Base-by-base conservation (phyloP, 2,888 invertebrate species). In the Zele albiditarsus region DNA sequence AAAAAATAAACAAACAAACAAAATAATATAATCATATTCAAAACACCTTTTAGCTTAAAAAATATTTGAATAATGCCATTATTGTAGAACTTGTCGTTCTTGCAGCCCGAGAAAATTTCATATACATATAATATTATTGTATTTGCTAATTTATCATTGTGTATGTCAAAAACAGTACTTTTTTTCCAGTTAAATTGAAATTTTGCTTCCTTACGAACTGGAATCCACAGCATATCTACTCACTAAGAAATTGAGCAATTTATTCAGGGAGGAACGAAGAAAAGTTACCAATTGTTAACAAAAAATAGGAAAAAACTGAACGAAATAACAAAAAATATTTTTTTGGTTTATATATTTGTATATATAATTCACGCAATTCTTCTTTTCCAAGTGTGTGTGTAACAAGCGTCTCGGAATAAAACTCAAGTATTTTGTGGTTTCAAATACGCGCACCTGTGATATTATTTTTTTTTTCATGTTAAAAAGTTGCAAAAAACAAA, bases 11-110 rank as follows among this genome's bases (percentile, higher is more conserved):
- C 77, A 79, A 80, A 77, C 79, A 75, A 77, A 73, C 76, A 81
- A 76, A 81, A 81, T 81, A 23, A 20, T 53, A 20, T 53, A 53
- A 53, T 23, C 63, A 63, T 28, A 62, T 62, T 82, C 82, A 82
- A 79, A 78, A 78, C 79, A 76, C 84, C 81, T 76, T 78, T 79
- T 81, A 82, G 80, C 82, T 82, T 81, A 81, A 79, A 80, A 66
- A 53, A 23, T 49, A 60, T 38, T 49, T 4, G 25, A 46, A 46
- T 31, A 5, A n/a, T 42, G 65, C 27, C 60, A 65, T 42, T 53
- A 58, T 66, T 53, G 20, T 53, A 53, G 28, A 67, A 58, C 20
- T 60, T 57, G 60, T 31, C 31, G 20, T 70, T 58, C 20, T 38
- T 70, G 46, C 25, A 49, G 27, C 25, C 46, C 28, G n/a, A 46